These are phyloP conservation scores for Myotis findleyi DNA, from an alignment of 2,797 vertebrate species.

Conservation along the genomic window DNA sequence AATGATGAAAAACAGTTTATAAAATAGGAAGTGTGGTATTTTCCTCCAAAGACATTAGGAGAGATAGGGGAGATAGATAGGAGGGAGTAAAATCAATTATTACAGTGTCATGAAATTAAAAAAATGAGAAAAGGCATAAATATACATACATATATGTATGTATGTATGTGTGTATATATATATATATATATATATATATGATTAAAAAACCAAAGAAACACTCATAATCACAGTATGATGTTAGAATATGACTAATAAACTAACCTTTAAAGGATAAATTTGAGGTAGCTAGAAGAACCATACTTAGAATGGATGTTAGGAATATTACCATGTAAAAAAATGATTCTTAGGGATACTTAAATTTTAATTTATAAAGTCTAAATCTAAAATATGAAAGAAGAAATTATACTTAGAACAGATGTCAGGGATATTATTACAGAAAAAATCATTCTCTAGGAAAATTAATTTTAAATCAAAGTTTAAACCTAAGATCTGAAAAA, in stretches of 20 bases:
- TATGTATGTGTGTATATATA: background rate
- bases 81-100: background rate
- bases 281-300: background rate
- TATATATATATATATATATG: background rate
- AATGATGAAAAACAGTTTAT: background rate
- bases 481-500: background rate
- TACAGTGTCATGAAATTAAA: background rate
- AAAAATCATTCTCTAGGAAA: slow-evolving; percentile 34
- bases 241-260: background rate
- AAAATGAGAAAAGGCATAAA: background rate
- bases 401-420: background rate
- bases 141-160: too few species aligned
- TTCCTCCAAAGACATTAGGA: background rate
- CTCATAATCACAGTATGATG: background rate
- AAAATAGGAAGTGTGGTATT: background rate
- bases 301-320: background rate
- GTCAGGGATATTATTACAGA: background rate
- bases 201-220: background rate
- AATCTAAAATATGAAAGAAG: background rate
- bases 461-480: slow-evolving; percentile 19
- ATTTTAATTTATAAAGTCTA: background rate
- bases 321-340: background rate
- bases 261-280: slow-evolving; percentile 18
- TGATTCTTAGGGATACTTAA: background rate
- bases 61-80: background rate